Evolutionary conservation across 2,888 invertebrate species (phyloP).

Genomic region (Heliothis peltigera): DNA sequence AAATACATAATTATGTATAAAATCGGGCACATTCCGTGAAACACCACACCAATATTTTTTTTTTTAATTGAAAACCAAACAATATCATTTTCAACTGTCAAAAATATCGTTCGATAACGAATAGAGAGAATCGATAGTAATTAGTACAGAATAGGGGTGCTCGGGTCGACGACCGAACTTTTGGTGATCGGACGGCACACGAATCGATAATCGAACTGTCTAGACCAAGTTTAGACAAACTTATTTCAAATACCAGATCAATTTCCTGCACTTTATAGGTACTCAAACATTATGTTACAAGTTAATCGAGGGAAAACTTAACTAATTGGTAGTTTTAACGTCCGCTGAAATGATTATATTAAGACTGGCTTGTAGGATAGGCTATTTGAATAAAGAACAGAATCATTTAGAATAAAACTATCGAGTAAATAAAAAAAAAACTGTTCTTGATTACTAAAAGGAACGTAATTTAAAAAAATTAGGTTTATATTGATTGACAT

Average conservation of each 20-base stretch:
- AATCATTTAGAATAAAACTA: background rate
- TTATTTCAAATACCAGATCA: slow-evolving; percentile 41
- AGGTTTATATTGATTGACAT: background rate
- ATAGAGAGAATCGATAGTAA: slow-evolving; percentile 44
- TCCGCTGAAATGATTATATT: slow-evolving; percentile 11
- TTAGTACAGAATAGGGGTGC: slow-evolving; percentile 75
- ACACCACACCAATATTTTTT: too few relatives aligned
- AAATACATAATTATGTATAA: too few relatives aligned
- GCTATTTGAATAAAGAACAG: background rate
- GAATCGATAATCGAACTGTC: slow-evolving; percentile 63
- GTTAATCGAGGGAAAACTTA: slow-evolving; percentile 12
- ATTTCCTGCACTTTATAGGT: slow-evolving; percentile 29
- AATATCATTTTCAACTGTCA: slow-evolving; percentile 13
- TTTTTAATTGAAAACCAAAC: background rate
- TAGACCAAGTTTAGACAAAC: slow-evolving; percentile 61
- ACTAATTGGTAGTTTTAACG: slow-evolving; percentile 13
- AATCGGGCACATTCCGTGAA: too few relatives aligned
- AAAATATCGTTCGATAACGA: slow-evolving; percentile 24
- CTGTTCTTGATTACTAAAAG: background rate
- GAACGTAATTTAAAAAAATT: background rate
- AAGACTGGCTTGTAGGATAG: background rate
- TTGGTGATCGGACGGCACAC: slow-evolving; percentile 62
- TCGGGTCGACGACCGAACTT: slow-evolving; percentile 73
- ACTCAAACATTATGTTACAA: slow-evolving; percentile 1
- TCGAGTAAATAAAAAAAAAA: background rate